A percentile compares a stretch with the other conserved stretches of the same genome.
These are phyloP conservation scores for Solea senegalensis DNA, from an alignment of 2,113 vertebrate species.

Conservation along the genomic window DNA sequence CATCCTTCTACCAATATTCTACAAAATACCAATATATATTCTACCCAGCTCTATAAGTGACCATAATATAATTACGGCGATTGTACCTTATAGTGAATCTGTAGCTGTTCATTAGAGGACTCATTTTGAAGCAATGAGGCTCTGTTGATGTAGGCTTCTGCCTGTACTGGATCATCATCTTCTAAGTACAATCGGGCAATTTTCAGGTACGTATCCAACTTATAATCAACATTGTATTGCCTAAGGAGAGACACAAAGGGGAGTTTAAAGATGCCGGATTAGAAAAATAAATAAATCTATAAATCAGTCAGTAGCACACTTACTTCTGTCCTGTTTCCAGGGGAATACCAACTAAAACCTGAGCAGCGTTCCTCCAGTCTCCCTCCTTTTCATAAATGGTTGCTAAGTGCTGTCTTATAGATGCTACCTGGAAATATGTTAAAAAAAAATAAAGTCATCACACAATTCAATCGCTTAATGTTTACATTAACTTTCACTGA, in stretches of 20 bases:
- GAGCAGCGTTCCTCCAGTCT: slow-evolving; percentile 98
- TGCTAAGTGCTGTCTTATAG: slow-evolving; percentile 96
- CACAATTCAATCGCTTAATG: not conserved
- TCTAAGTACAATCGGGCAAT: slow-evolving; percentile 96
- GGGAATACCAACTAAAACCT: slow-evolving; percentile 97
- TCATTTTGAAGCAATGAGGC: slow-evolving; percentile 98
- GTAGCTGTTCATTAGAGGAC: slow-evolving; percentile 96
- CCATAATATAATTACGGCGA: not conserved
- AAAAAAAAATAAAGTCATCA: not conserved
- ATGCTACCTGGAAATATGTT: slow-evolving; percentile 87
- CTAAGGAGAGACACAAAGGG: slow-evolving; percentile 70
- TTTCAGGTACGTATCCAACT: slow-evolving; percentile 97
- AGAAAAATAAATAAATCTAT: not conserved
- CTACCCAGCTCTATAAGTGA: no score
- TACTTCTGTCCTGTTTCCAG: slow-evolving; percentile 99
- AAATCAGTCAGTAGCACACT: slow-evolving; percentile 58
- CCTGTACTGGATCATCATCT: slow-evolving; percentile 97
- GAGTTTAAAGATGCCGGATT: not conserved
- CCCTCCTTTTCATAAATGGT: slow-evolving; percentile 99
- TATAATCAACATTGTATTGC: slow-evolving; percentile 98
- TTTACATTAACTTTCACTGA: not conserved
- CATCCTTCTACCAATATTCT: no score
- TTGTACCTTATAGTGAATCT: slow-evolving; percentile 96
- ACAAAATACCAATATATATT: no score
- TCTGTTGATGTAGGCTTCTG: slow-evolving; percentile 97